Conservation (phyloP, 2,888 invertebrate genomes). For the Microctonus brassicae region DNA sequence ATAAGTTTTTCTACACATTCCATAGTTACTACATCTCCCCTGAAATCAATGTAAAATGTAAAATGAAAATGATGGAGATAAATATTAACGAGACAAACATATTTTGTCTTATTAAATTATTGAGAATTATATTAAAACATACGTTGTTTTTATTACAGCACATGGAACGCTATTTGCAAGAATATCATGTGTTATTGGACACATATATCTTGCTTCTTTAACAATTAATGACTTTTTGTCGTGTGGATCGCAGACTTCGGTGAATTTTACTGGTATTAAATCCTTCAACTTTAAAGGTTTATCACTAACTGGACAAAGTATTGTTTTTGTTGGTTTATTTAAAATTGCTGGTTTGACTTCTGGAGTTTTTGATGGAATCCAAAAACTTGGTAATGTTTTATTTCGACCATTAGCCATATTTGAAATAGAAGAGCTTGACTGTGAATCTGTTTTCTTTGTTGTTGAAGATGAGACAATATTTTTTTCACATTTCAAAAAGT, state of each 20-base stretch:
- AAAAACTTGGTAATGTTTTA: conserved; percentile 92
- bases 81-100: no score
- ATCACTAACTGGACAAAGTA: conserved; percentile 88
- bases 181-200: conserved; percentile 96
- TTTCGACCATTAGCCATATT: conserved; percentile 85
- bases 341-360: conserved; percentile 79
- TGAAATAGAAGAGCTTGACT: conserved; percentile 70
- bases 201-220: conserved; percentile 95
- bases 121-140: conserved; percentile 63
- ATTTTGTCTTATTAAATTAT: no score
- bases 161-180: conserved; percentile 94
- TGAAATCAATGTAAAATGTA: conserved; percentile 62
- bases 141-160: conserved; percentile 91
- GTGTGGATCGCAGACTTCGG: conserved; percentile 88
- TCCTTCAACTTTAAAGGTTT: conserved; percentile 92
- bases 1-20: conserved; percentile 97
- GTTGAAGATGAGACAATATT: conserved; percentile 74
- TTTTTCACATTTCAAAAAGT: conserved; percentile 87
- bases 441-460: conserved; percentile 41
- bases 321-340: conserved; percentile 83
- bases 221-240: conserved; percentile 88
- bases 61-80: conserved; percentile 8
- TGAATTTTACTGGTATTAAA: conserved; percentile 93
- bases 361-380: conserved; percentile 95
- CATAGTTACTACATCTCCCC: conserved; percentile 95